Evolutionary conservation across 2,888 invertebrate species (phyloP), one percentile per base, ranked within the genome.

Genomic region (Aromia moschata): DNA sequence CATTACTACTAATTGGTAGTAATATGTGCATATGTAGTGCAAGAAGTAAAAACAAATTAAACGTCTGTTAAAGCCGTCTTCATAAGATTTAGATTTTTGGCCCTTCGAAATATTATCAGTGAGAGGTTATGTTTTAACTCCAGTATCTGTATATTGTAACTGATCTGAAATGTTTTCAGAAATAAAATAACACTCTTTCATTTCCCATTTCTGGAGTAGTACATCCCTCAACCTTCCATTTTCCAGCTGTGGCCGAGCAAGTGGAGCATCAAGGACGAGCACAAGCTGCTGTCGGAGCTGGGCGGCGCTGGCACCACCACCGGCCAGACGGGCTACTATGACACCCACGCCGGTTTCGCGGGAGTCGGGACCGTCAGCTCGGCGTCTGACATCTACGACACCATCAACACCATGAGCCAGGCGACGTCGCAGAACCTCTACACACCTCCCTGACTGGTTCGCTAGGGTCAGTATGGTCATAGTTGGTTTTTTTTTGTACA

Each of bases 251-350:
- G 93, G 86, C 91, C 94, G 66, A 87, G 88, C 64, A 94, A 94
- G 84, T 94, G 94, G 94, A 92, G 91, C 81, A 89, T 94, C 77
- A 94, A 94, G 81, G 94, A 94, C 80, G 93, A 94, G 78, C 93
- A 93, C 83, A 94, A 94, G 82, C 82, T 94, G 47, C 82, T 94
- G 64, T 92, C 92, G 44, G 94, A 94, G 79, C 84, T 94, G 43
- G 91, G 92, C 18, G 85, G 86, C 65, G 82, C 84, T 33, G 84
- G 84, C 46, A 83, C 82, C 12, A 83, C 82, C n/a, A 80, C 81
- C 17, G 79, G 73, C 60, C 75, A 71, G 65, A 72, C 77, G 67
- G 82, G 81, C 43, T 85, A 84, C 73, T 85, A 89, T 38, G 89
- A 89, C 62, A 77, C 83, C 4, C 83, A 87, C 73, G 84, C 77